Percentiles rank a stretch among this genome's conserved stretches.
Evolutionary conservation across 2,888 invertebrate genomes (phyloP).

Genomic region (Patella pellucida): DNA sequence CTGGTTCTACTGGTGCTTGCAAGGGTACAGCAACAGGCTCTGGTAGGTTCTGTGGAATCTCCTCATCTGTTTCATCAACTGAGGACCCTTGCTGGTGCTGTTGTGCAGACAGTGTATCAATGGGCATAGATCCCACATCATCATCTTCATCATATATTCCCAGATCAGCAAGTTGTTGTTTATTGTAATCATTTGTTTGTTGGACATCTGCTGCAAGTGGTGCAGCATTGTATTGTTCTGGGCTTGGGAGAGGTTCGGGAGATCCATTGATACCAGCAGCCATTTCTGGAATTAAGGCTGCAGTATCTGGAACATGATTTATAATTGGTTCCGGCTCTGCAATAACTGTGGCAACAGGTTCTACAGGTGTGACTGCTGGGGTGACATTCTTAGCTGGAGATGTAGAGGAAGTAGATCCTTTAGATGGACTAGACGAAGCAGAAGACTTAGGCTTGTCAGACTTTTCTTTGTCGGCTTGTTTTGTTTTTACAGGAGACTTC

Average conservation of each 20-base stretch:
- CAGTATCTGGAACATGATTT: not conserved
- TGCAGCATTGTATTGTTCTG: slow-evolving; percentile 22
- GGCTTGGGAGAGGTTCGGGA: slow-evolving; percentile 13
- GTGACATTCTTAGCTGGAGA: slow-evolving; percentile 30
- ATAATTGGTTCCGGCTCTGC: too few species aligned
- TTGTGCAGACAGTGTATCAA: slow-evolving; percentile 26
- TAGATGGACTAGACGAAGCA: slow-evolving; percentile 33
- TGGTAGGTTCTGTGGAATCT: slow-evolving; percentile 58
- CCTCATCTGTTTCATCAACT: slow-evolving; percentile 38
- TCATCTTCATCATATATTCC: slow-evolving; percentile 61
- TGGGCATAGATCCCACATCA: slow-evolving; percentile 31
- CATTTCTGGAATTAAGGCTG: slow-evolving; percentile 15
- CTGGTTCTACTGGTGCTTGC: slow-evolving; percentile 44
- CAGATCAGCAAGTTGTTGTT: slow-evolving; percentile 47
- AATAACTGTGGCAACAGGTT: slow-evolving; percentile 3
- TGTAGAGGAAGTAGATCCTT: slow-evolving; percentile 30
- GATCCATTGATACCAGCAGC: slow-evolving; percentile 6
- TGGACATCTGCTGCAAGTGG: slow-evolving; percentile 21
- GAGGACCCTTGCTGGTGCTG: not conserved
- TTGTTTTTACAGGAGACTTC: slow-evolving; percentile 43
- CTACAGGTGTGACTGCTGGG: slow-evolving; percentile 18
- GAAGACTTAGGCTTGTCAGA: slow-evolving; percentile 36
- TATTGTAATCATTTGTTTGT: slow-evolving; percentile 29
- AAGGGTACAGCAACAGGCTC: slow-evolving; percentile 56
- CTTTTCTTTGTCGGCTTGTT: slow-evolving; percentile 43